phyloP scores from a whole-genome alignment of 2,888 invertebrate species.

The Allygus modestus region DNA sequence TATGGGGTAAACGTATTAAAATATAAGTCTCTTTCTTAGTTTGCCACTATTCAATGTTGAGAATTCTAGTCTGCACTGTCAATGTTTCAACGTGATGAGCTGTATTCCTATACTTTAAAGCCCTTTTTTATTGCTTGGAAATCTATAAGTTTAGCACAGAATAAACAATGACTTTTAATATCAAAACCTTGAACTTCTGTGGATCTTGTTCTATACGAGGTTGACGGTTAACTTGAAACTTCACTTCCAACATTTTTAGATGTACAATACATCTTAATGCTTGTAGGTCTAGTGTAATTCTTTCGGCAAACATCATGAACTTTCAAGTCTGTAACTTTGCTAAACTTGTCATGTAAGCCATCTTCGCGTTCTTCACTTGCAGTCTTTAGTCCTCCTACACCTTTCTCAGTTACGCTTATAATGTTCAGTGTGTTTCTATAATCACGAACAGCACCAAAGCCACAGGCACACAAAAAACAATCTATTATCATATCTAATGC shows the following conservation, averaged over 20 bases:
- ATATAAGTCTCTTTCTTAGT: too few species aligned
- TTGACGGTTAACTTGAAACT: conserved; percentile 36
- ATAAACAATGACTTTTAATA: conserved; percentile 31
- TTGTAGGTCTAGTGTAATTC: conserved; percentile 39
- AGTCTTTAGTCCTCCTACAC: conserved; percentile 36
- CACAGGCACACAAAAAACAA: too few species aligned
- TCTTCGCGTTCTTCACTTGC: too few species aligned
- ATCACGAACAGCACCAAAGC: conserved; percentile 34
- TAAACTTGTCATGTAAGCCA: conserved; percentile 35
- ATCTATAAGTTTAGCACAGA: conserved; percentile 38
- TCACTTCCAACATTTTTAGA: conserved; percentile 47
- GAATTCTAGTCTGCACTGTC: conserved; percentile 44
- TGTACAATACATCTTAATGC: conserved; percentile 26
- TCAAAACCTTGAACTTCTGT: conserved; percentile 34
- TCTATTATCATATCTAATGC: too few species aligned
- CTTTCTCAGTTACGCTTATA: conserved; percentile 34
- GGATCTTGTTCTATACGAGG: conserved; percentile 42
- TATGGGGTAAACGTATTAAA: too few species aligned
- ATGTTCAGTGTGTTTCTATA: conserved; percentile 41
- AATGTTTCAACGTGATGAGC: conserved; percentile 46
- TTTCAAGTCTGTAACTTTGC: conserved; percentile 32
- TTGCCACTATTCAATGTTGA: too few species aligned
- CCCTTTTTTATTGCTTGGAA: conserved; percentile 41
- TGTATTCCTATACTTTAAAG: conserved; percentile 46
- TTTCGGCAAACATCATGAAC: conserved; percentile 49